These are phyloP conservation scores for Halichoeres trimaculatus DNA, from an alignment of 2,113 vertebrate genomes.

Conservation along the genomic window DNA sequence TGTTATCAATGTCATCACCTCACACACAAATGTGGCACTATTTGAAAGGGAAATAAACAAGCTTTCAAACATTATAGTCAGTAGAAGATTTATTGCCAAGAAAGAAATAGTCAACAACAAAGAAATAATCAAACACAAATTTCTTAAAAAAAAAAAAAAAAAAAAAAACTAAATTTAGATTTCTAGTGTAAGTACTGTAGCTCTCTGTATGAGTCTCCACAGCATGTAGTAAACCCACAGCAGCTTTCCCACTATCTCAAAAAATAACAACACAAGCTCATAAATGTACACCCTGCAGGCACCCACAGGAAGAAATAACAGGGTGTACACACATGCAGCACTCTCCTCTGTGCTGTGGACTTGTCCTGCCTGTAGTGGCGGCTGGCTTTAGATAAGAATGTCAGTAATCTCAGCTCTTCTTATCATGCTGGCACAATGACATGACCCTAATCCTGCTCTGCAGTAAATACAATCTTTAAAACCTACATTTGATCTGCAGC, in stretches of 20 bases:
- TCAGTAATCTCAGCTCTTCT: conserved; percentile 73
- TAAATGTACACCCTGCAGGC: not conserved
- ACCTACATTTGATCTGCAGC: conserved; percentile 42
- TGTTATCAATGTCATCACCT: too few species aligned
- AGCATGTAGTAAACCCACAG: too few species aligned
- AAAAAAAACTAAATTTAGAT: not conserved
- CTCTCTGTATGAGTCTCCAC: too few species aligned
- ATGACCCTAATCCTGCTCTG: conserved; percentile 74
- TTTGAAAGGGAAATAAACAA: too few species aligned
- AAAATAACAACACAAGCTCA: not conserved
- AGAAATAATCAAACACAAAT: too few species aligned
- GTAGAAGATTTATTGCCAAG: too few species aligned
- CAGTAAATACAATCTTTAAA: conserved; percentile 60
- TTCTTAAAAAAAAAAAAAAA: too few species aligned
- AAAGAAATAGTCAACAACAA: too few species aligned
- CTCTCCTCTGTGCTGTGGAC: conserved; percentile 20
- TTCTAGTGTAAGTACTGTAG: not conserved
- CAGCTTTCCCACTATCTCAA: not conserved
- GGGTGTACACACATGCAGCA: not conserved
- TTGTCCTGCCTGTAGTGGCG: conserved; percentile 31
- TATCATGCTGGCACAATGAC: conserved; percentile 71
- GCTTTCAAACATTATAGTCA: too few species aligned
- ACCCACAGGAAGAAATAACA: conserved; percentile 11
- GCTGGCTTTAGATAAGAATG: conserved; percentile 75
- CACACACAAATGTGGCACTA: too few species aligned